Base-by-base conservation (phyloP, 1,140 invertebrate genomes). In the Drosophila equinoxialis region DNA sequence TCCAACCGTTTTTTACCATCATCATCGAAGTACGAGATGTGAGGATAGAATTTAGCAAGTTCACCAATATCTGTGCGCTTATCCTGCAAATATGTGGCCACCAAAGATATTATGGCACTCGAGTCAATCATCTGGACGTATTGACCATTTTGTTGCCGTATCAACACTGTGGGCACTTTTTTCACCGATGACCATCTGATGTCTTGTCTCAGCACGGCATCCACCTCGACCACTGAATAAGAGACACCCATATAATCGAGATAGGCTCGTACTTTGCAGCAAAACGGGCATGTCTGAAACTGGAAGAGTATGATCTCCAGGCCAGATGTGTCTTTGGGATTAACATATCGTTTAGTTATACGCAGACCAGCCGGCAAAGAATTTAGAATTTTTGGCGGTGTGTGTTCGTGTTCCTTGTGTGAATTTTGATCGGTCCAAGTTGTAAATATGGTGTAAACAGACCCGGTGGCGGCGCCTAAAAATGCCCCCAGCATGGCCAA, bases 261-360 rank as follows among this genome's bases (percentile, higher is more conserved):
- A 92, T 98, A 97, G 14, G 97, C 96, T 71, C 99, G 94, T 0
- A 99, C 97, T 94, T 99, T 99, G 90, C 98, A 99, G 92, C 99
- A 99, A 93, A 99, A 99, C 35, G 99, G 99, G 93, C 98, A 99
- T 3, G 97, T 98, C 86, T 98, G 96, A 92, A 98, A 99, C 93
- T 99, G 98, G 91, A 96, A 99, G 23, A 99, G 93, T 1, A 96
- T 96, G 14, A 99, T 92, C 79, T 98, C 95, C 55, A 99, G 93
- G 10, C 95, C 95, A 64, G 94, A 95, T 6, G 93, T 93, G 92
- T 98, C 96, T 14, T 94, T 93, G 8, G 94, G 93, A 90, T 93
- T 95, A 6, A 94, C 76, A 63, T 96, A 93, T 95, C 95, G 87
- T 63, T 94, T 93, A 0, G 95, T 83, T 17, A 94, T 65, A 42